Evolutionary conservation across 2,888 invertebrate species (phyloP).

Genomic region (Dolomedes plantarius): DNA sequence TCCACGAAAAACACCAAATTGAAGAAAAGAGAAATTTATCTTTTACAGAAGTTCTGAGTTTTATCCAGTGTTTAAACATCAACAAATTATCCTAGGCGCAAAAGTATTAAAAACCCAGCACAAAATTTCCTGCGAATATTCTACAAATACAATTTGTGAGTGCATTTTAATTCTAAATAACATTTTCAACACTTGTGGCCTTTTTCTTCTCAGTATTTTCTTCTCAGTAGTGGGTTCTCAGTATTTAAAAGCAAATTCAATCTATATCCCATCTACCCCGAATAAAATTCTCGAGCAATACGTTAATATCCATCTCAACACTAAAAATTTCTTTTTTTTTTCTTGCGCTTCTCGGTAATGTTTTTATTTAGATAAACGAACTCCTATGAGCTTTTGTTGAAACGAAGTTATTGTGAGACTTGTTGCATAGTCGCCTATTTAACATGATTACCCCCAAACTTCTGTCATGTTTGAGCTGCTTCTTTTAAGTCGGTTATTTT

Average conservation of each 20-base stretch:
- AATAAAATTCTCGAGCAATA: background rate
- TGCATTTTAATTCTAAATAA: background rate
- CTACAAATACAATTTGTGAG: too few relatives aligned
- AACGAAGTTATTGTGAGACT: background rate
- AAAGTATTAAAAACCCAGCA: too few relatives aligned
- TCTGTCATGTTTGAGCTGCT: background rate
- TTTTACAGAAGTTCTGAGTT: too few relatives aligned
- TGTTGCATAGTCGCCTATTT: background rate
- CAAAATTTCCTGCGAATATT: too few relatives aligned
- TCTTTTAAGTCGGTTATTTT: slow-evolving; percentile 8
- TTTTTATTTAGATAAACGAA: background rate
- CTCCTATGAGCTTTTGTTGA: background rate
- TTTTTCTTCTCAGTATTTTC: background rate
- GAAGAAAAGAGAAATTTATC: too few relatives aligned
- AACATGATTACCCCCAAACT: slow-evolving; percentile 1
- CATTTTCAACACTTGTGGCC: background rate
- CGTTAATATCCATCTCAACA: background rate
- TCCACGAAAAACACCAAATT: too few relatives aligned
- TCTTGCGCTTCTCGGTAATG: background rate
- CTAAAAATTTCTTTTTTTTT: background rate
- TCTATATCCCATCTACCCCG: background rate
- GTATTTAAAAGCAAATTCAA: background rate
- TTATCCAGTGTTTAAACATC: too few relatives aligned
- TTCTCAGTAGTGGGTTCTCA: background rate
- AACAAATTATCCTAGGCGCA: too few relatives aligned